Conservation (phyloP, 2,888 invertebrate species). For the Drosophila engyochracea region DNA sequence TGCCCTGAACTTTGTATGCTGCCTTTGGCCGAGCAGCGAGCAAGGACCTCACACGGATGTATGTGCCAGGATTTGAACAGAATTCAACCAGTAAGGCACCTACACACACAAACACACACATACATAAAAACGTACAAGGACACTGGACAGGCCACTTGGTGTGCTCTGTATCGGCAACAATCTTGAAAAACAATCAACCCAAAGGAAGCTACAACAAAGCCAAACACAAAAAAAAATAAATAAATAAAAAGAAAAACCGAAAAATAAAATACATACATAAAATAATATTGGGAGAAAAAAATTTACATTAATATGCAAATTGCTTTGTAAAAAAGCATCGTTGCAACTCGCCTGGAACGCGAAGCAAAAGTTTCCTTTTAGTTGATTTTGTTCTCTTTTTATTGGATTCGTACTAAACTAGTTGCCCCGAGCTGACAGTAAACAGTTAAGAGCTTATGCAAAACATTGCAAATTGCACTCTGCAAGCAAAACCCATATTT, state of each 20-base stretch:
- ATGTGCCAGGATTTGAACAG: slow-evolving; percentile 28
- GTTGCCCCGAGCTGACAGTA: slow-evolving; percentile 24
- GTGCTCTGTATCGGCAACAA: slow-evolving; percentile 23
- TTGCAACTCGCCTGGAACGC: slow-evolving; percentile 26
- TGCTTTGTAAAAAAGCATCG: slow-evolving; percentile 56
- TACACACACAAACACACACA: slow-evolving; percentile 20
- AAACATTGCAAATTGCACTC: slow-evolving; percentile 9
- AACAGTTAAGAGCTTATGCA: slow-evolving; percentile 9
- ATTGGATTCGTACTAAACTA: slow-evolving; percentile 42
- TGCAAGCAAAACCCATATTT: not conserved
- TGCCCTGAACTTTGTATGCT: slow-evolving; percentile 66
- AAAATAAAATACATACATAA: not conserved
- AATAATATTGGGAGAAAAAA: slow-evolving; percentile 11
- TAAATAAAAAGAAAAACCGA: not conserved
- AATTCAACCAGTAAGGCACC: slow-evolving; percentile 17
- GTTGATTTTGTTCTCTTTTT: not conserved
- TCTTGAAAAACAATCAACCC: slow-evolving; percentile 25
- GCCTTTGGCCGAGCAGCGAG: slow-evolving; percentile 30
- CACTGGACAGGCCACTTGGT: slow-evolving; percentile 46
- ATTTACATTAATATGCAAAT: slow-evolving; percentile 58
- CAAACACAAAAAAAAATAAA: slow-evolving; percentile 1
- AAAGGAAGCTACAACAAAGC: slow-evolving; percentile 8
- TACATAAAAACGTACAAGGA: slow-evolving; percentile 36
- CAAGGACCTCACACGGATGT: slow-evolving; percentile 38
- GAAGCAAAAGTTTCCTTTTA: slow-evolving; percentile 24